Conservation (phyloP, 2,888 invertebrate genomes). For the Epinotia brunnichana region DNA sequence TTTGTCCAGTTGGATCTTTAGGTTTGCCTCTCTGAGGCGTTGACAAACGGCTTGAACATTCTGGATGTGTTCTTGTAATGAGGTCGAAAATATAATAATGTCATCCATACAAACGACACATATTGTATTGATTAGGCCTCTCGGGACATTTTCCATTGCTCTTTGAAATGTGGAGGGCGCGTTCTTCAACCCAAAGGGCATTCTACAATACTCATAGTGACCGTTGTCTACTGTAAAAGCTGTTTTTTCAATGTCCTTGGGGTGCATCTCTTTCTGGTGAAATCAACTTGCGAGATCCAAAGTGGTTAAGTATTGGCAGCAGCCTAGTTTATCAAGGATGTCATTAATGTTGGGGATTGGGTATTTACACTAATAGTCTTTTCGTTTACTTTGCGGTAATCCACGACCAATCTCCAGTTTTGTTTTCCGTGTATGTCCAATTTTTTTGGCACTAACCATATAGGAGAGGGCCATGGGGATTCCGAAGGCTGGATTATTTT, state of each 20-base stretch:
- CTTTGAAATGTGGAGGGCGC: not conserved
- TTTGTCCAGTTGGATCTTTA: too few species aligned
- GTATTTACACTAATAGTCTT: not conserved
- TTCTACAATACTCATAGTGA: not conserved
- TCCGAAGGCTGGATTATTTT: not conserved
- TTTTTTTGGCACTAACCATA: conserved; percentile 4
- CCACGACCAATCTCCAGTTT: not conserved
- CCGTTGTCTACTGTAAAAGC: not conserved
- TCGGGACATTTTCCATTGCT: not conserved
- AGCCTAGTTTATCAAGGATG: not conserved
- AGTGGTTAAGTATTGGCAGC: not conserved
- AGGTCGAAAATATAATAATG: not conserved
- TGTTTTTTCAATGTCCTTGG: not conserved
- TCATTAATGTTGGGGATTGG: conserved; percentile 4
- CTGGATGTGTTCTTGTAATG: not conserved
- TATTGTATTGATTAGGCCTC: not conserved
- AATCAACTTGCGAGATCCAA: not conserved
- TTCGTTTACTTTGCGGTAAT: not conserved
- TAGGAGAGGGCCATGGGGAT: not conserved
- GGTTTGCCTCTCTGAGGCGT: too few species aligned
- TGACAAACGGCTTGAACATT: too few species aligned
- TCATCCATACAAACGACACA: not conserved
- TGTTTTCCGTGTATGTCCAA: too few species aligned
- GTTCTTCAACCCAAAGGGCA: not conserved
- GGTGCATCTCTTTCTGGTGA: not conserved